Conservation (phyloP, 2,797 vertebrate genomes). For the Hydrophis major region DNA sequence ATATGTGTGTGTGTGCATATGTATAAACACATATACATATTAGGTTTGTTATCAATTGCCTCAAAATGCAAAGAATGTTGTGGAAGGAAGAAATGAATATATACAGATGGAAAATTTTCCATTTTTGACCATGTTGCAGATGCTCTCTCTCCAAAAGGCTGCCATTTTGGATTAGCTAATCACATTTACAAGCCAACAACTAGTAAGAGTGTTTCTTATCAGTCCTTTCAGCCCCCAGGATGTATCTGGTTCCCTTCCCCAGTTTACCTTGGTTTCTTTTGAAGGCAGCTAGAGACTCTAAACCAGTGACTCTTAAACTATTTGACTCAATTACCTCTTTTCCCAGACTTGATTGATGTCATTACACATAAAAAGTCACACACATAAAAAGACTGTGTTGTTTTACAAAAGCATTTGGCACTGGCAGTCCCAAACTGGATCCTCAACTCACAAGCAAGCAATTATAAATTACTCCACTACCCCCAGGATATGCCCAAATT, state of each 20-base stretch:
- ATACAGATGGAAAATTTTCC: background rate
- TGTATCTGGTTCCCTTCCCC: background rate
- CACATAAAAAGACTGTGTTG: background rate
- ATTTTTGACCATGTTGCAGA: background rate
- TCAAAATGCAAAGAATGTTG: no score
- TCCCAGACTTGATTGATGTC: background rate
- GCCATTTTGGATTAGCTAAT: background rate
- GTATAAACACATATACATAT: constrained; percentile 29
- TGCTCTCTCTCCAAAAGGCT: background rate
- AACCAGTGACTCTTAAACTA: background rate
- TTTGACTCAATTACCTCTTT: background rate
- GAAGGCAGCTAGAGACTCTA: background rate
- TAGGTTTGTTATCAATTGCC: no score
- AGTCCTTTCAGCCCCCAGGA: background rate
- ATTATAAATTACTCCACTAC: background rate
- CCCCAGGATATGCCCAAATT: background rate
- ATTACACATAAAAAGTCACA: background rate
- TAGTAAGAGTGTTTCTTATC: background rate
- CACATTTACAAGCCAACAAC: background rate
- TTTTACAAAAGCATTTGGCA: background rate
- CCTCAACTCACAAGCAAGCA: background rate
- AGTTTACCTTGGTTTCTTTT: background rate
- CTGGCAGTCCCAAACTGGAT: background rate
- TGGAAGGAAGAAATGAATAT: no score
- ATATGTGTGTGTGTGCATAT: no score